phyloP scores from a whole-genome alignment of 2,888 invertebrate genomes.

The Volucella inflata region DNA sequence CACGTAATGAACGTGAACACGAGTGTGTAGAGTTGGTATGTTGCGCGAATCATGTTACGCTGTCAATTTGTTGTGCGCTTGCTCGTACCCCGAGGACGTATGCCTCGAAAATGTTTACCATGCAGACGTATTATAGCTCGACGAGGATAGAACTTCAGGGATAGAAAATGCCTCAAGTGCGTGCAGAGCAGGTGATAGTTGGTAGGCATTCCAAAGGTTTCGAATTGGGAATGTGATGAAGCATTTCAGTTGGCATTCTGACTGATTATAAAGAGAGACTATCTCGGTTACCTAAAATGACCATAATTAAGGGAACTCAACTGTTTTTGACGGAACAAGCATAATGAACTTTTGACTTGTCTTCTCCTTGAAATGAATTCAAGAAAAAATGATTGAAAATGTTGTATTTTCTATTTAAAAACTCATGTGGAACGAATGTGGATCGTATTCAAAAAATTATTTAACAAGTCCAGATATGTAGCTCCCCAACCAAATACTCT shows the following conservation, averaged over 20 bases:
- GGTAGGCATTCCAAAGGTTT: slow-evolving; percentile 31
- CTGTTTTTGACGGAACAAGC: too few species aligned
- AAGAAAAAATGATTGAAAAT: too few species aligned
- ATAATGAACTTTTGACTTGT: too few species aligned
- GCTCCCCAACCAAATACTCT: too few species aligned
- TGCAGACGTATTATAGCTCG: slow-evolving; percentile 20
- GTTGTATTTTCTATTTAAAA: too few species aligned
- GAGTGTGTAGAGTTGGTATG: slow-evolving; percentile 69
- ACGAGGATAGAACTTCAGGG: not conserved
- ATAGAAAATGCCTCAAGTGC: slow-evolving; percentile 59
- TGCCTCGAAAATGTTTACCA: not conserved
- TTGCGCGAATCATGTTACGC: slow-evolving; percentile 73
- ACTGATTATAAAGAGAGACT: not conserved
- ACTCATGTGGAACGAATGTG: too few species aligned
- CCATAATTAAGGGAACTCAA: not conserved
- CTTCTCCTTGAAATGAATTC: too few species aligned
- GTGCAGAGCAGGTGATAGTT: slow-evolving; percentile 62
- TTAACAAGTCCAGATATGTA: too few species aligned
- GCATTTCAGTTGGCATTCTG: not conserved
- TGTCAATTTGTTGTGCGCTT: slow-evolving; percentile 75
- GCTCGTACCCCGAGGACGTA: slow-evolving; percentile 64
- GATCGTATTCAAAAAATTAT: too few species aligned
- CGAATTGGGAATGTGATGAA: not conserved
- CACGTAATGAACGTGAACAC: slow-evolving; percentile 75
- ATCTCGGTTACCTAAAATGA: not conserved